Conservation (phyloP, 2,113 vertebrate genomes). For the Calidris pygmaea region DNA sequence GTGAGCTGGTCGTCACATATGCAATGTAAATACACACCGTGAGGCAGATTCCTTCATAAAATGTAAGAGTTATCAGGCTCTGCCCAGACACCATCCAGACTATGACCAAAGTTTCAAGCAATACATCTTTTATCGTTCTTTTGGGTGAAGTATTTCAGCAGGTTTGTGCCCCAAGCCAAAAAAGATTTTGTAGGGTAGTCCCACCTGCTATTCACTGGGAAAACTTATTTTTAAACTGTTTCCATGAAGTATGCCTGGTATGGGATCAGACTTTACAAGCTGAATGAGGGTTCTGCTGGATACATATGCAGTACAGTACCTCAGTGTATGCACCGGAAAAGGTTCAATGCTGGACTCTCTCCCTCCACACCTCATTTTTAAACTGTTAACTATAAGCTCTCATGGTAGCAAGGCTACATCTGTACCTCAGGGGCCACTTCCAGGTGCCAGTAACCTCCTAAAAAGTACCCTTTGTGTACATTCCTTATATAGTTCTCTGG, state of each 20-base stretch:
- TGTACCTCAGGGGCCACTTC: constrained; percentile 43
- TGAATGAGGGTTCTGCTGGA: constrained; percentile 58
- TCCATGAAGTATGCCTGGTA: constrained; percentile 65
- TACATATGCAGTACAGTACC: constrained; percentile 44
- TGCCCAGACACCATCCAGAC: constrained; percentile 26
- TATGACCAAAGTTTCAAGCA: constrained; percentile 5
- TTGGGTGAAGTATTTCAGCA: constrained; percentile 33
- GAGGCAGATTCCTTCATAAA: neutral
- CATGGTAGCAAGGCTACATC: constrained; percentile 46
- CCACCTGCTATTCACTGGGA: constrained; percentile 60
- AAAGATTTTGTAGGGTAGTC: constrained; percentile 39
- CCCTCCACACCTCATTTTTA: constrained; percentile 67
- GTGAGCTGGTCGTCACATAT: neutral
- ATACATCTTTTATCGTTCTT: constrained; percentile 29
- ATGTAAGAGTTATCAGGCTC: neutral
- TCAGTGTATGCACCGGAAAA: constrained; percentile 61
- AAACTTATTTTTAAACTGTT: constrained; percentile 64
- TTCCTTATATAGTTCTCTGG: neutral
- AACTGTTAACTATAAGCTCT: constrained; percentile 65
- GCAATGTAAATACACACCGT: neutral
- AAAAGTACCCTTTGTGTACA: constrained; percentile 35
- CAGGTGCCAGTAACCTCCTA: constrained; percentile 42
- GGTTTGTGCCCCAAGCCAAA: constrained; percentile 21
- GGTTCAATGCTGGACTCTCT: constrained; percentile 48
- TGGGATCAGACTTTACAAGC: constrained; percentile 66